Conservation (phyloP, 1,140 invertebrate species). For the Triops longicaudatus region DNA sequence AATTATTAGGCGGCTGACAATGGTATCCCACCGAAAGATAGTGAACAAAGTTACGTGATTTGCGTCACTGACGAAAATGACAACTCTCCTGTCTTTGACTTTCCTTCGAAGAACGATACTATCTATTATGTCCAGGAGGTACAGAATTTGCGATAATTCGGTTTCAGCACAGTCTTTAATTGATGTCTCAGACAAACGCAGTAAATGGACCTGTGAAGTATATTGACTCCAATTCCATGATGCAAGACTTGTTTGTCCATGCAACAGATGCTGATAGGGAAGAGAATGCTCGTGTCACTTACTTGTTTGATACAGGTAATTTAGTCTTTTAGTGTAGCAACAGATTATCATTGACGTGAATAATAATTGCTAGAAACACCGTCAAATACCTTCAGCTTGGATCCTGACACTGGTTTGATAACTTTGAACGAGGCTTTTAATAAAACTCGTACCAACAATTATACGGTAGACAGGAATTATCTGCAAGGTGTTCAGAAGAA, state of each 20-base stretch:
- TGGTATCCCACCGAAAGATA: neutral
- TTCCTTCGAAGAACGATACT: neutral
- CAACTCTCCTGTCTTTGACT: neutral
- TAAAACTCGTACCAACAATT: neutral
- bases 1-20: neutral
- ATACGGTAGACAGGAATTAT: neutral
- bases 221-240: neutral
- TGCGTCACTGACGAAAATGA: constrained; percentile 19
- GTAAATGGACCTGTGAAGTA: neutral
- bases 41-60: neutral
- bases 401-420: neutral
- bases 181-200: neutral
- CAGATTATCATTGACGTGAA: no score
- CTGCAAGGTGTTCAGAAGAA: neutral
- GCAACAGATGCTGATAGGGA: neutral
- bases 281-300: neutral
- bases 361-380: neutral
- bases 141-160: neutral
- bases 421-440: neutral
- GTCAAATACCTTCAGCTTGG: neutral
- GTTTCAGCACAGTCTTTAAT: neutral
- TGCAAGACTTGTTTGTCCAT: neutral
- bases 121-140: constrained; percentile 14
- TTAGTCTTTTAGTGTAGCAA: neutral
- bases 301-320: neutral